Conservation (phyloP, 2,113 vertebrate species). For the Acrocephalus kingi region DNA sequence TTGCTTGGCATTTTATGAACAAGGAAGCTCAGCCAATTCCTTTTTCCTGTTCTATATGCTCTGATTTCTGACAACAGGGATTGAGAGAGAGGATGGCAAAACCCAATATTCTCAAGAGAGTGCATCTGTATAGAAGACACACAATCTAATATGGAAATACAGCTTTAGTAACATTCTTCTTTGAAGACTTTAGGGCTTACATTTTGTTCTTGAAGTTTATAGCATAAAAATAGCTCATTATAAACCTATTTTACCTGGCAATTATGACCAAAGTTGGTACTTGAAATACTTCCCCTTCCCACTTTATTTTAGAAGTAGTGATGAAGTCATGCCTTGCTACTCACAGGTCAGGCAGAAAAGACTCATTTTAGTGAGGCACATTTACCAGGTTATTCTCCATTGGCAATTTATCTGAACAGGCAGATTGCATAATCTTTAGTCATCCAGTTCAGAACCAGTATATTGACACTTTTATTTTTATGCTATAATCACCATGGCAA, state of each 20-base stretch:
- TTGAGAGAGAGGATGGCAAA: neutral
- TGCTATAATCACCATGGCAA: neutral
- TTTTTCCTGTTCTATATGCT: neutral
- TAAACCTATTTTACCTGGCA: neutral
- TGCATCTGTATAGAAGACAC: neutral
- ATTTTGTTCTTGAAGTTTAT: neutral
- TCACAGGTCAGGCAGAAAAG: neutral
- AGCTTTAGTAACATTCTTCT: neutral
- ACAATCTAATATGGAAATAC: neutral
- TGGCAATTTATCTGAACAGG: neutral
- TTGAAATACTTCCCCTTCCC: neutral
- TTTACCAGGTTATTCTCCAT: neutral
- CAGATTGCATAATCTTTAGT: neutral
- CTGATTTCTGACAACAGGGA: neutral
- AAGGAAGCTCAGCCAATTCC: neutral
- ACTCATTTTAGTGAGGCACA: neutral
- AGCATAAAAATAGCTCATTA: neutral
- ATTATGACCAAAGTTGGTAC: neutral
- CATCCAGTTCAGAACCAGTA: neutral
- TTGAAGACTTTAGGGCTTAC: neutral
- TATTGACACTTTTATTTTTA: neutral
- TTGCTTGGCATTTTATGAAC: neutral
- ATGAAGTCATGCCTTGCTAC: neutral
- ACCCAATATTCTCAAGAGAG: neutral
- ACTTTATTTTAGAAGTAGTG: neutral